A percentile compares a stretch with the other conserved stretches of the same genome.
Evolutionary conservation across 1,140 invertebrate genomes (phyloP).

Genomic region (Dufourea novaeangliae): DNA sequence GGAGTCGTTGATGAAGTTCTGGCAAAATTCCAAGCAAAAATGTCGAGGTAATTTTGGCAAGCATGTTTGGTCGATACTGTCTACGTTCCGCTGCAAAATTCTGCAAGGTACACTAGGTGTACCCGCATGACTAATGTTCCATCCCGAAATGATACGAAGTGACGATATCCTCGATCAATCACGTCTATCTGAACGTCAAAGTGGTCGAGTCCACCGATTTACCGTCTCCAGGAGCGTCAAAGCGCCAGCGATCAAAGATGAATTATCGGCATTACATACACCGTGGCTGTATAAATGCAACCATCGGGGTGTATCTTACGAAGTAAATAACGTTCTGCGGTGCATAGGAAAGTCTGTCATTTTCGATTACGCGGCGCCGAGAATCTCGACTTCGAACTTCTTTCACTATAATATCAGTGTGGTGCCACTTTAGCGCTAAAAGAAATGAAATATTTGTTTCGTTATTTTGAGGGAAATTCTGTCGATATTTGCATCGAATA

Average conservation of each 20-base stretch:
- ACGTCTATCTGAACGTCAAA: constrained; percentile 44
- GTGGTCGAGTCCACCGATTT: constrained; percentile 47
- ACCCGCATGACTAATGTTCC: constrained; percentile 50
- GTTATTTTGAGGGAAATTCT: not conserved
- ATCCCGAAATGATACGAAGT: constrained; percentile 52
- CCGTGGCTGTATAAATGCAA: constrained; percentile 3
- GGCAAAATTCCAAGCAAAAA: not conserved
- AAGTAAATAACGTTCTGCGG: not conserved
- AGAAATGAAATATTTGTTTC: not conserved
- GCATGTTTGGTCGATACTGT: constrained; percentile 35
- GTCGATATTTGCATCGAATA: not conserved
- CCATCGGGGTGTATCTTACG: not conserved
- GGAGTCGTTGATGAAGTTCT: constrained; percentile 7
- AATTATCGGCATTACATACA: not conserved
- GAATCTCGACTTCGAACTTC: not conserved
- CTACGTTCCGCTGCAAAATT: constrained; percentile 53
- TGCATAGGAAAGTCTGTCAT: not conserved
- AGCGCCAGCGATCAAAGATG: not conserved
- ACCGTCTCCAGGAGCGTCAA: not conserved
- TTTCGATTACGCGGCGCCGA: constrained; percentile 10
- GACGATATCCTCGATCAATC: constrained; percentile 55
- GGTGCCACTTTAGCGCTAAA: too few relatives aligned
- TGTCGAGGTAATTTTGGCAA: constrained; percentile 3
- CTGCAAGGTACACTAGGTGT: constrained; percentile 37
- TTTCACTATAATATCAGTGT: not conserved